Conservation (phyloP, 2,888 invertebrate species). For the Adela reaumurella region DNA sequence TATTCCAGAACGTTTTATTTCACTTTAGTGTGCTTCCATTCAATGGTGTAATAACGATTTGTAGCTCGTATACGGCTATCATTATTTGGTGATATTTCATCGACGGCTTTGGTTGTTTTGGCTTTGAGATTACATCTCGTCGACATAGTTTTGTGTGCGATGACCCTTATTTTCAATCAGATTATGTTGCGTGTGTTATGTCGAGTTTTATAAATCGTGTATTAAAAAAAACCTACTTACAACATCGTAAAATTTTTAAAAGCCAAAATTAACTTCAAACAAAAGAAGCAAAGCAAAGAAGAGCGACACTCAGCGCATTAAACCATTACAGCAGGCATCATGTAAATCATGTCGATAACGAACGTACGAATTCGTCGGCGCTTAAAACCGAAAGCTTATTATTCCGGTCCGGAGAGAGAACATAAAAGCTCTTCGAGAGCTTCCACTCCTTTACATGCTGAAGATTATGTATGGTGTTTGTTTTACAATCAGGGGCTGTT, state of each 20-base stretch:
- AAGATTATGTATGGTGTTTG: not conserved
- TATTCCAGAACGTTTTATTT: slow-evolving; percentile 43
- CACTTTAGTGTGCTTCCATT: slow-evolving; percentile 36
- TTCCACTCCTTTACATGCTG: not conserved
- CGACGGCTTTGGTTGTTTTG: not conserved
- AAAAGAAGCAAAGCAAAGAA: too few relatives aligned
- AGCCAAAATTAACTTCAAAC: too few relatives aligned
- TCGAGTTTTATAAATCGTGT: too few relatives aligned
- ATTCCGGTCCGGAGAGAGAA: not conserved
- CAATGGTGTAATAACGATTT: slow-evolving; percentile 11
- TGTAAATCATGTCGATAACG: not conserved
- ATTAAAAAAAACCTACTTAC: too few relatives aligned
- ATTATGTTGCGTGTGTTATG: too few relatives aligned
- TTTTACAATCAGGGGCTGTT: not conserved
- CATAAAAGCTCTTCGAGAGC: not conserved
- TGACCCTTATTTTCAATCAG: too few relatives aligned
- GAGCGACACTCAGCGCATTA: not conserved
- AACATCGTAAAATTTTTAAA: too few relatives aligned
- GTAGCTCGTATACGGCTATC: not conserved
- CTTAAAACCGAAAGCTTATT: not conserved
- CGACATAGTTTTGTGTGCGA: not conserved
- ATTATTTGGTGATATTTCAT: not conserved
- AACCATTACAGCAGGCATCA: not conserved
- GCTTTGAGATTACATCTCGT: not conserved
- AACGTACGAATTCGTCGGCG: not conserved